phyloP scores from a whole-genome alignment of 53 echinoderm and acorn worm species.

The Arbacia lixula region DNA sequence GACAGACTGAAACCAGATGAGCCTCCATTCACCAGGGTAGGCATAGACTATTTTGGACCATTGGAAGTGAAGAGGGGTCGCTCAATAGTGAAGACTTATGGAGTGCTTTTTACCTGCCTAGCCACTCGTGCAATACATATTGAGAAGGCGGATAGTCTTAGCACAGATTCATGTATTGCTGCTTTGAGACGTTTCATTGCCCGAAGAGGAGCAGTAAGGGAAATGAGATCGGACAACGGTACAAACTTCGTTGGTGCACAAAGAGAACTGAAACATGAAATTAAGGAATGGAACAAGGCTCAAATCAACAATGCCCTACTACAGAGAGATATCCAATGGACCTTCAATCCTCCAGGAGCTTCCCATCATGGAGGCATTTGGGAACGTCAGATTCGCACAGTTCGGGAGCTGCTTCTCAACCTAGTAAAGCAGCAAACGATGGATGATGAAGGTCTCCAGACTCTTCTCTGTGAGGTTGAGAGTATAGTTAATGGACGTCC shows the following conservation, averaged over 20 bases:
- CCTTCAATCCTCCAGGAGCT: conserved; percentile 69
- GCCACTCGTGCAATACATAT: conserved; percentile 53
- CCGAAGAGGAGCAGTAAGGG: conserved; percentile 51
- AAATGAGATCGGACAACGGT: conserved; percentile 66
- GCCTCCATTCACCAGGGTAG: conserved; percentile 64
- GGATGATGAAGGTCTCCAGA: conserved; percentile 58
- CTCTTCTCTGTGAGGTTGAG: conserved; percentile 68
- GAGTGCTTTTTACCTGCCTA: conserved; percentile 68
- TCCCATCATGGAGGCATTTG: conserved; percentile 71
- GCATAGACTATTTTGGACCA: conserved; percentile 66
- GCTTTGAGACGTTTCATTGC: conserved; percentile 57
- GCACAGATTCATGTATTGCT: conserved; percentile 66
- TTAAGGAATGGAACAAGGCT: conserved; percentile 61
- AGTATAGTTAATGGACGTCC: conserved; percentile 63
- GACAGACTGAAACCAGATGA: conserved; percentile 55
- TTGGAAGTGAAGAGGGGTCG: conserved; percentile 66
- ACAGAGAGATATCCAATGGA: conserved; percentile 60
- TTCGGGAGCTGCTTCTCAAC: conserved; percentile 51
- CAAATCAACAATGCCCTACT: conserved; percentile 52
- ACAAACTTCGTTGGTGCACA: conserved; percentile 67
- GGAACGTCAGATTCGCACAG: conserved; percentile 71
- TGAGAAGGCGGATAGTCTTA: conserved; percentile 51
- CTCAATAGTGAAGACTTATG: conserved; percentile 55
- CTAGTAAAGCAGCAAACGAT: conserved; percentile 62
- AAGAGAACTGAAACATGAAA: conserved; percentile 54